phyloP scores from a whole-genome alignment of 2,113 vertebrate species.

The Semicossyphus pulcher region DNA sequence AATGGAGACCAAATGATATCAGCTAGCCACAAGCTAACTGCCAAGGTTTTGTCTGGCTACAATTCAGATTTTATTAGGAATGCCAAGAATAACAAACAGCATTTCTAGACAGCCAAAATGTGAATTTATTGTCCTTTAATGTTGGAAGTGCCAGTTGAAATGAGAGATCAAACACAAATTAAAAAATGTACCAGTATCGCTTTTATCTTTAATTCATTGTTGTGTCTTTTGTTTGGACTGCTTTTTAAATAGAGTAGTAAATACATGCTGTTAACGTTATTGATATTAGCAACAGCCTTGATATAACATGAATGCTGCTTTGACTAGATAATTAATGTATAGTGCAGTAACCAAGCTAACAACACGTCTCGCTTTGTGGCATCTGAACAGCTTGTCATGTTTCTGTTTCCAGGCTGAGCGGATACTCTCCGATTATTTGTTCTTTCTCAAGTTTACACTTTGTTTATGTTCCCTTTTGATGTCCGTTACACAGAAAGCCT shows the following conservation, averaged over 20 bases:
- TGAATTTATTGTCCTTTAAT: slow-evolving; percentile 62
- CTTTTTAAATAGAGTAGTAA: slow-evolving; percentile 48
- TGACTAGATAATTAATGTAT: slow-evolving; percentile 48
- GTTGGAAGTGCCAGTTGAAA: slow-evolving; percentile 63
- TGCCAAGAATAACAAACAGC: slow-evolving; percentile 23
- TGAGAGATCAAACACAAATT: slow-evolving; percentile 46
- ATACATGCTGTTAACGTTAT: slow-evolving; percentile 44
- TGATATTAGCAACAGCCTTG: slow-evolving; percentile 41
- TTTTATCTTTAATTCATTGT: slow-evolving; percentile 51
- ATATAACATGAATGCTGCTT: slow-evolving; percentile 75
- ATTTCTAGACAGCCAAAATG: slow-evolving; percentile 60
- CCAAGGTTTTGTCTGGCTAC: slow-evolving; percentile 41
- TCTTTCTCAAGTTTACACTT: slow-evolving; percentile 38
- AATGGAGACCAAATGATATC: slow-evolving; percentile 67
- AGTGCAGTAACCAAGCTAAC: slow-evolving; percentile 46
- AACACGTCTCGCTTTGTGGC: slow-evolving; percentile 7
- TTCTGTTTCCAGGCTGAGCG: slow-evolving; percentile 20
- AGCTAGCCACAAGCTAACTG: slow-evolving; percentile 38
- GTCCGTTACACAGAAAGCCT: background rate
- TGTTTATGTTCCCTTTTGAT: slow-evolving; percentile 8
- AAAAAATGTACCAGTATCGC: slow-evolving; percentile 30
- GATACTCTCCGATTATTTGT: slow-evolving; percentile 8
- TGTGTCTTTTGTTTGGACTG: slow-evolving; percentile 37
- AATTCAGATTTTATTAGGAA: slow-evolving; percentile 40
- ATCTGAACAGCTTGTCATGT: slow-evolving; percentile 4